A percentile compares a stretch with the other conserved stretches of the same genome.
Conservation (phyloP, 2,888 invertebrate species). For the Sphaerolaimus hirsutus region DNA sequence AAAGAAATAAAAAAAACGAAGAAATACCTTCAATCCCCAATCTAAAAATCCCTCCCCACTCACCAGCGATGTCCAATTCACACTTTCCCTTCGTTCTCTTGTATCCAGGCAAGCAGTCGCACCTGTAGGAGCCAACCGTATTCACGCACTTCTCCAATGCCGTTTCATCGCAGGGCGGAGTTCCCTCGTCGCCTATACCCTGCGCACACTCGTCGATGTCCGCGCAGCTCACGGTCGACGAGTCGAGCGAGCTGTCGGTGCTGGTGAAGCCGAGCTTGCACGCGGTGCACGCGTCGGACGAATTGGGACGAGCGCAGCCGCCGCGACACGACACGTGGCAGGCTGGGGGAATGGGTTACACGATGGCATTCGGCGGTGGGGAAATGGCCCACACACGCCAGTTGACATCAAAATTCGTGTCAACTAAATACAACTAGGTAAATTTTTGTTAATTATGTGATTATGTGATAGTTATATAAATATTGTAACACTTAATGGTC, state of each 20-base stretch:
- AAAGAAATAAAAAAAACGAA: no score
- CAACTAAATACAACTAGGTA: no score
- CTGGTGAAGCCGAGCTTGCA: constrained; percentile 10
- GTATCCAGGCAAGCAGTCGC: constrained; percentile 18
- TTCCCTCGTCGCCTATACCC: no score
- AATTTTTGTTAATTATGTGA: no score
- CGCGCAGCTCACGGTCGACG: constrained; percentile 11
- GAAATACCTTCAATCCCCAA: no score
- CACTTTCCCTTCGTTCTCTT: constrained; percentile 13
- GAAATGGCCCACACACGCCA: no score
- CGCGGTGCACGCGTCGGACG: constrained; percentile 15
- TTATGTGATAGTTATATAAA: background rate
- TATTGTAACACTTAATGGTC: background rate
- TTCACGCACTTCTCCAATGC: constrained; percentile 12
- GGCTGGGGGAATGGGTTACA: constrained; percentile 9
- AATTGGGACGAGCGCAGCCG: no score
- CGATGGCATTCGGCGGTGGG: no score
- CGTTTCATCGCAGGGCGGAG: background rate
- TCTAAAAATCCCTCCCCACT: background rate
- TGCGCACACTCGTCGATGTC: background rate
- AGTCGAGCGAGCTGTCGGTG: constrained; percentile 11
- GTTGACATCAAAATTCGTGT: no score
- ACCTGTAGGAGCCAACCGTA: constrained; percentile 15
- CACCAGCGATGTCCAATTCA: constrained; percentile 10
- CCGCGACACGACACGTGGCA: constrained; percentile 20